Conservation (phyloP, 2,797 vertebrate species). For the Philypnodon macrostomus region DNA sequence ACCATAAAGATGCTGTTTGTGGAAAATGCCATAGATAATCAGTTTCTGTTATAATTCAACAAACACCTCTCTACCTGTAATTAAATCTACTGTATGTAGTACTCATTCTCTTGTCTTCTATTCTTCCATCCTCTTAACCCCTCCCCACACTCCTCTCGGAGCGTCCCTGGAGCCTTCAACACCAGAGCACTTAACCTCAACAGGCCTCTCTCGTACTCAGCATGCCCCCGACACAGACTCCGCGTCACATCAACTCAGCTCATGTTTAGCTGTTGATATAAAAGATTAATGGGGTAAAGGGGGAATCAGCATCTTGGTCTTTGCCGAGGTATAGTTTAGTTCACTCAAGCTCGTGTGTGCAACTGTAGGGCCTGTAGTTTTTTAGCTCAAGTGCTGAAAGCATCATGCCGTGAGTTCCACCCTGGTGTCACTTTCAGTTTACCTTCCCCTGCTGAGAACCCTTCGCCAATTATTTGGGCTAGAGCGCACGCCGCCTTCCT, state of each 20-base stretch:
- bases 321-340: too few species aligned
- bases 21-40: too few species aligned
- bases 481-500: conserved; percentile 43
- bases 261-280: conserved; percentile 70
- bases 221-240: conserved; percentile 58
- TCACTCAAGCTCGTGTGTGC: too few species aligned
- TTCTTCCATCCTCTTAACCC: conserved; percentile 13
- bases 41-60: too few species aligned
- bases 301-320: conserved; percentile 38
- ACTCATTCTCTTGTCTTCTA: too few species aligned
- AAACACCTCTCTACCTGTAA: not conserved
- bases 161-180: conserved; percentile 59
- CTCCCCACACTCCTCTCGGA: conserved; percentile 24
- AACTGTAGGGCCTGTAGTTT: conserved; percentile 54
- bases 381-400: conserved; percentile 52
- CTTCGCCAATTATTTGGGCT: conserved; percentile 68
- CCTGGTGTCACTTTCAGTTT: conserved; percentile 73
- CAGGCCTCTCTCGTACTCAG: conserved; percentile 53
- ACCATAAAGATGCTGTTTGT: too few species aligned
- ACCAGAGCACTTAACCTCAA: conserved; percentile 78
- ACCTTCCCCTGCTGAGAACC: conserved; percentile 72
- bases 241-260: conserved; percentile 69
- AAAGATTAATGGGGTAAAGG: conserved; percentile 70
- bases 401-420: conserved; percentile 58
- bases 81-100: too few species aligned